Evolutionary conservation across 2,113 vertebrate species (phyloP).

Genomic region (Hylia prasina): DNA sequence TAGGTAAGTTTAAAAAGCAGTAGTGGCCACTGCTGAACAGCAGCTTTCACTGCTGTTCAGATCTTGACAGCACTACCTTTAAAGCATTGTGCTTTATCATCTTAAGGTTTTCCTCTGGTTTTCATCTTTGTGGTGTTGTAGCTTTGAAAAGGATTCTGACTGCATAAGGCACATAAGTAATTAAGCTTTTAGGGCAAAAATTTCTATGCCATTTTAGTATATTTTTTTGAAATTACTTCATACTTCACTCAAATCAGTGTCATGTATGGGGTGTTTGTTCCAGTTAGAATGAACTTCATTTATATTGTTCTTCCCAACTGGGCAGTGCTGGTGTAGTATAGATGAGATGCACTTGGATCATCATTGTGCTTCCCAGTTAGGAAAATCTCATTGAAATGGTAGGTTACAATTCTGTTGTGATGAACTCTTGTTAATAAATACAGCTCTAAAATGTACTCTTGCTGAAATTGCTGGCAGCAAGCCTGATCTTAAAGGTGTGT

Average conservation of each 20-base stretch:
- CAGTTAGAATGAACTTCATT: not conserved
- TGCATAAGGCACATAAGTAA: not conserved
- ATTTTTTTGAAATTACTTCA: not conserved
- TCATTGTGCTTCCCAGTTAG: not conserved
- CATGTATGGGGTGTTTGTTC: accelerated
- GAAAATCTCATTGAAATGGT: not conserved
- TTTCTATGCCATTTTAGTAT: not conserved
- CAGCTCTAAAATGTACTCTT: not conserved
- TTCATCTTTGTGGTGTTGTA: not conserved
- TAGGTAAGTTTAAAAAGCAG: not conserved
- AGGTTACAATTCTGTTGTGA: not conserved
- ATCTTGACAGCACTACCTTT: not conserved
- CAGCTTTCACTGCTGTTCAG: not conserved
- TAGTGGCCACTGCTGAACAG: not conserved
- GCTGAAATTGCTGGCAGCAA: not conserved
- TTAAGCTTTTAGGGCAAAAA: not conserved
- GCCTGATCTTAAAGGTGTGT: not conserved
- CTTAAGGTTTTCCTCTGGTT: not conserved
- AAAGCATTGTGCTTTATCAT: not conserved
- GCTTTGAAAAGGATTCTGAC: not conserved
- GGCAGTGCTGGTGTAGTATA: not conserved
- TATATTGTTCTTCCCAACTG: not conserved
- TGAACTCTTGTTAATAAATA: not conserved
- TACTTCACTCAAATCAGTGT: not conserved
- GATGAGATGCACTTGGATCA: too few species aligned